Evolutionary conservation across 2,113 vertebrate species (phyloP).

Genomic region (Emydocephalus ijimae): DNA sequence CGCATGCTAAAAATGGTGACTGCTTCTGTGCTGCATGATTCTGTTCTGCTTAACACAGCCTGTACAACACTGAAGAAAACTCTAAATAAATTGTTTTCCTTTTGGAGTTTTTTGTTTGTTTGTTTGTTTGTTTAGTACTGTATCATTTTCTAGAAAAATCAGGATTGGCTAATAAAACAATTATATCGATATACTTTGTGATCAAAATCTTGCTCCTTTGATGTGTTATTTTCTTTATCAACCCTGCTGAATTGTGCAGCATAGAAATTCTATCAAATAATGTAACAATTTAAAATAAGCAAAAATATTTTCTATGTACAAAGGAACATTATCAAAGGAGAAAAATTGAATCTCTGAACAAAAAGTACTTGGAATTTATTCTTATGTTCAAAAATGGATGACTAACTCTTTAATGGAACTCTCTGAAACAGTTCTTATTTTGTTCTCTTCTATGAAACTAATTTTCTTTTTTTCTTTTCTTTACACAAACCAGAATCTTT

Average conservation of each 20-base stretch:
- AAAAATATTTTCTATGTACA: not conserved
- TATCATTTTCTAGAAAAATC: not conserved
- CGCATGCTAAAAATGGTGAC: not conserved
- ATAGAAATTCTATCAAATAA: not conserved
- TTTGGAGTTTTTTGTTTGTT: not conserved
- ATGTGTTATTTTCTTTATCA: not conserved
- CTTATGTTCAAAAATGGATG: not conserved
- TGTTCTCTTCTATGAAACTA: not conserved
- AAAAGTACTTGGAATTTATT: not conserved
- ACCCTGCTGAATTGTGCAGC: not conserved
- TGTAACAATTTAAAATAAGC: not conserved
- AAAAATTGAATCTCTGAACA: not conserved
- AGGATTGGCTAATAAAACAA: not conserved
- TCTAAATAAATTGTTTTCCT: not conserved
- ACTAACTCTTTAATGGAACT: not conserved
- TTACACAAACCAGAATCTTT: not conserved
- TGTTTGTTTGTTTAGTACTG: not conserved
- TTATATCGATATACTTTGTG: not conserved
- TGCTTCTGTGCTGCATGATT: not conserved
- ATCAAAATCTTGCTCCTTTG: not conserved
- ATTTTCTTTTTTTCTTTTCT: not conserved
- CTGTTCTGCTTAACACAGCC: not conserved
- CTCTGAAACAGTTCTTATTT: not conserved
- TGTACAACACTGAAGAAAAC: not conserved
- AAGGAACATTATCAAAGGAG: not conserved